These are phyloP conservation scores for Xestia sexstrigata DNA, from an alignment of 2,888 invertebrate species.

Conservation along the genomic window DNA sequence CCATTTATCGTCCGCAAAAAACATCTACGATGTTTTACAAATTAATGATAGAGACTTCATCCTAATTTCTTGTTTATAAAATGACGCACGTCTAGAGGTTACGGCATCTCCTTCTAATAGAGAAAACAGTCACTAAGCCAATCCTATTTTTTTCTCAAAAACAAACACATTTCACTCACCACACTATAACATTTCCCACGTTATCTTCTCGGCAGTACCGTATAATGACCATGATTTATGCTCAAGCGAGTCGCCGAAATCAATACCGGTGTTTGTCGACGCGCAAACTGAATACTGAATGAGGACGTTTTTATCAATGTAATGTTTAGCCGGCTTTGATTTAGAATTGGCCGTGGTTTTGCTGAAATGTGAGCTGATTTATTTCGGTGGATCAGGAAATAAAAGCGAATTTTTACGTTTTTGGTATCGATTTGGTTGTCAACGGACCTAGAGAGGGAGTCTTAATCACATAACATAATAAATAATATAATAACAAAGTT, in stretches of 20 bases:
- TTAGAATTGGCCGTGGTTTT: conserved; percentile 40
- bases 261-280: conserved; percentile 58
- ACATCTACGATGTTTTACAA: not conserved
- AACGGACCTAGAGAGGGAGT: not conserved
- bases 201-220: conserved; percentile 40
- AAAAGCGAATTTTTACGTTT: conserved; percentile 31
- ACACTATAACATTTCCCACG: conserved; percentile 19
- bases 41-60: not conserved
- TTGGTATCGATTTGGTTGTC: conserved; percentile 10
- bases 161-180: not conserved
- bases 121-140: not conserved
- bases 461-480: not conserved
- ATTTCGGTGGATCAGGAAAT: conserved; percentile 36
- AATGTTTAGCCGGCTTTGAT: conserved; percentile 48
- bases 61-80: no score
- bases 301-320: conserved; percentile 55
- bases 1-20: not conserved
- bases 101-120: no score
- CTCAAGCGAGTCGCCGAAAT: conserved; percentile 48
- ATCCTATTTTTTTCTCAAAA: not conserved
- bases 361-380: conserved; percentile 46
- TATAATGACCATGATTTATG: conserved; percentile 64
- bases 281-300: conserved; percentile 55
- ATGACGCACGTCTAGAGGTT: no score
- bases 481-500: no score